Evolutionary conservation across 2,888 invertebrate genomes (phyloP).

Genomic region (Crepidodera aurea): DNA sequence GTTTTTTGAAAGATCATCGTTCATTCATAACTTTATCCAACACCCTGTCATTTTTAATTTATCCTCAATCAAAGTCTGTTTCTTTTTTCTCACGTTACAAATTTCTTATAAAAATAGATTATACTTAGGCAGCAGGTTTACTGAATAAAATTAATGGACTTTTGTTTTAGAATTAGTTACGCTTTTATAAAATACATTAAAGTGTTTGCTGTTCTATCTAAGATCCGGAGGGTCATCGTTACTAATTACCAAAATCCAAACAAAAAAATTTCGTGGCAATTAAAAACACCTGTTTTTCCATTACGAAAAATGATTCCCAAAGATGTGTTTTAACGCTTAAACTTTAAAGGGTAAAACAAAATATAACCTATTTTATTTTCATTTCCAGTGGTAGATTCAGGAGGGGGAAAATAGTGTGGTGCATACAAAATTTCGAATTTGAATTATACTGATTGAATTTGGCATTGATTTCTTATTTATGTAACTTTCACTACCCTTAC

Average conservation of each 20-base stretch:
- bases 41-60: constrained; percentile 10
- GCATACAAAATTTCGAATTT: too few relatives aligned
- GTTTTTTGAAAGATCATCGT: background rate
- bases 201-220: constrained; percentile 31
- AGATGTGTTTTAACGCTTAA: background rate
- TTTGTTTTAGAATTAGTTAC: constrained; percentile 45
- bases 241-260: constrained; percentile 42
- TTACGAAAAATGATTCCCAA: constrained; percentile 6
- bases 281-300: constrained; percentile 38
- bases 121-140: constrained; percentile 26
- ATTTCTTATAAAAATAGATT: constrained; percentile 33
- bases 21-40: constrained; percentile 13
- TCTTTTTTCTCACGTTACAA: constrained; percentile 37
- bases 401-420: too few relatives aligned
- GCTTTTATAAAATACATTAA: constrained; percentile 41
- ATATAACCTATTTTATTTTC: too few relatives aligned
- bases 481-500: too few relatives aligned
- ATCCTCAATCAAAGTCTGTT: constrained; percentile 19
- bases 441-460: too few relatives aligned
- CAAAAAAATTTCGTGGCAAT: constrained; percentile 36
- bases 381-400: too few relatives aligned
- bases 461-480: too few relatives aligned
- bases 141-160: constrained; percentile 40
- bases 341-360: background rate
- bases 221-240: constrained; percentile 38